These are phyloP conservation scores for Magallana gigas DNA, from an alignment of 1,140 invertebrate species.

Conservation along the genomic window DNA sequence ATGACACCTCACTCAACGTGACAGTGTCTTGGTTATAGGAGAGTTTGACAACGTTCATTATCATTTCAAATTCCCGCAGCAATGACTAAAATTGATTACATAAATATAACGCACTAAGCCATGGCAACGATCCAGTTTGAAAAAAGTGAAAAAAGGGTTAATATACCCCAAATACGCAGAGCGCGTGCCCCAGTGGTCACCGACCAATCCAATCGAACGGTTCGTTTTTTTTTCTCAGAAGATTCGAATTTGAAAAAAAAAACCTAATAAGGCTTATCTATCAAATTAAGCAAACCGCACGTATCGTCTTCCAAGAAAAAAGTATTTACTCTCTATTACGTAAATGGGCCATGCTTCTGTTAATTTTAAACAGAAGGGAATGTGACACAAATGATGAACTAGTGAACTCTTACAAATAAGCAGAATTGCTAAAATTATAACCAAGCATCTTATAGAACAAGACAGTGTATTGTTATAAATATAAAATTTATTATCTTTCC, in stretches of 20 bases:
- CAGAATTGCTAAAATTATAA: no score
- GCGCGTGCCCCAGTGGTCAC: background rate
- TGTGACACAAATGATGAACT: no score
- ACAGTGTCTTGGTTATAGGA: background rate
- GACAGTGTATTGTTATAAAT: background rate
- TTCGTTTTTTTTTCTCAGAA: background rate
- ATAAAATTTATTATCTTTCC: background rate
- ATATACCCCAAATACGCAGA: background rate
- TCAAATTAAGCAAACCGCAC: no score
- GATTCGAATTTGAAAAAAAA: no score
- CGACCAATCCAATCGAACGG: background rate
- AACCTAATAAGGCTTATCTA: no score
- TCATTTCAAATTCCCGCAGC: conserved; percentile 27
- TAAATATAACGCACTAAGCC: background rate
- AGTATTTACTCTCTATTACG: no score
- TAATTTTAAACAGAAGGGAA: no score
- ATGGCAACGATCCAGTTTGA: conserved; percentile 2
- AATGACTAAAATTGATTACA: conserved; percentile 23
- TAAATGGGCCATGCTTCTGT: no score
- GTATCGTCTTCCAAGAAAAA: no score
- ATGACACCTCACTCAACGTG: background rate
- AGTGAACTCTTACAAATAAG: no score
- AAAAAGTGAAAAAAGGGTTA: background rate
- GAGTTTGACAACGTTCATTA: conserved; percentile 29
- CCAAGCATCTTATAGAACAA: background rate